Evolutionary conservation across 2,888 invertebrate species (phyloP).

Genomic region (Oxytorus armatus): DNA sequence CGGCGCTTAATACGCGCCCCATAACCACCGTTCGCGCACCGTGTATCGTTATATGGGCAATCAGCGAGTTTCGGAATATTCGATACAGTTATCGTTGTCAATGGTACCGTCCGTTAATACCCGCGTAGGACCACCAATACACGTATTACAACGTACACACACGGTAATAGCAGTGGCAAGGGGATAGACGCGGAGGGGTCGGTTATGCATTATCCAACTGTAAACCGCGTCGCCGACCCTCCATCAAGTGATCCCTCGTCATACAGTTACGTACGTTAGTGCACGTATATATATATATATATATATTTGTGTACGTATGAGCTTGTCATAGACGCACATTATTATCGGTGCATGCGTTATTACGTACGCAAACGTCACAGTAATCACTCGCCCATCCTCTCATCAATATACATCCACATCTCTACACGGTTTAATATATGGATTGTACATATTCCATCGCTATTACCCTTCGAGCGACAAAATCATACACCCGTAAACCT

Average conservation of each 20-base stretch:
- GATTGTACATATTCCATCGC: slow-evolving; percentile 14
- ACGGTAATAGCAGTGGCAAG: neutral
- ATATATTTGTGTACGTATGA: neutral
- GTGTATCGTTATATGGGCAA: slow-evolving; percentile 58
- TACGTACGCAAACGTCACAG: slow-evolving; percentile 65
- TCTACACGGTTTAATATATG: slow-evolving; percentile 46
- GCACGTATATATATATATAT: neutral
- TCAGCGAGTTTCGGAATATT: slow-evolving; percentile 54
- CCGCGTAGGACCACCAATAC: too few species aligned
- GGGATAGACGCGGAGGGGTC: neutral
- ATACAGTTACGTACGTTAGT: too few species aligned
- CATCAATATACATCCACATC: slow-evolving; percentile 65
- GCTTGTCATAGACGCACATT: slow-evolving; percentile 49
- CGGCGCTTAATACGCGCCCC: slow-evolving; percentile 8
- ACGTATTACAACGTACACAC: slow-evolving; percentile 13
- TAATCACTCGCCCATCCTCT: slow-evolving; percentile 61
- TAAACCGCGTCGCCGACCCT: slow-evolving; percentile 46
- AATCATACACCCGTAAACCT: too few species aligned
- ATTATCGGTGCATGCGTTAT: slow-evolving; percentile 58
- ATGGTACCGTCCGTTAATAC: slow-evolving; percentile 9
- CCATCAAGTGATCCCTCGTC: slow-evolving; percentile 38
- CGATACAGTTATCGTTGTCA: slow-evolving; percentile 60
- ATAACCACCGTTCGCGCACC: slow-evolving; percentile 32
- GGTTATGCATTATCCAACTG: slow-evolving; percentile 49
- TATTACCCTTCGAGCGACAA: neutral